phyloP scores from a whole-genome alignment of 2,888 invertebrate species.

The Phalera bucephala region DNA sequence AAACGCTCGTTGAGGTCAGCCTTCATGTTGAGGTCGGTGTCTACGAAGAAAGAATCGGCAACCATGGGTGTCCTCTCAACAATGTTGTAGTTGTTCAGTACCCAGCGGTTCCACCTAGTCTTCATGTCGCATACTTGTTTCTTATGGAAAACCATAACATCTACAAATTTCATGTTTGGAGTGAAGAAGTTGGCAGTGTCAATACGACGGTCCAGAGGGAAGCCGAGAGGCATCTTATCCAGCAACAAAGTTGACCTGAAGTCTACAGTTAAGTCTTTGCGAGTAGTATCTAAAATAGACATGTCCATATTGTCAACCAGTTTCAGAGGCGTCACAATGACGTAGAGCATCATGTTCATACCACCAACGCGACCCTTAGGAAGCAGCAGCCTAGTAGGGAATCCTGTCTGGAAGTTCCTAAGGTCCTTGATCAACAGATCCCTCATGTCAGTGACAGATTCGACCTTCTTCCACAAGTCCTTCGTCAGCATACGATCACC shows the following conservation, averaged over 20 bases:
- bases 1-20: conserved; percentile 21
- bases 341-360: conserved; percentile 85
- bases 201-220: conserved; percentile 88
- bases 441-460: conserved; percentile 72
- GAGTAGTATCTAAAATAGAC: conserved; percentile 63
- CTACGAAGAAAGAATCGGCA: conserved; percentile 48
- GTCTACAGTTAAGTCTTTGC: conserved; percentile 66
- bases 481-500: conserved; percentile 86
- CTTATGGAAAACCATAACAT: conserved; percentile 86
- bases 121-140: conserved; percentile 71
- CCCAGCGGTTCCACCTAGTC: conserved; percentile 64
- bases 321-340: conserved; percentile 83
- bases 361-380: conserved; percentile 88
- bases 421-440: conserved; percentile 59
- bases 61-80: conserved; percentile 48
- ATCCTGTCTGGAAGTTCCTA: conserved; percentile 83
- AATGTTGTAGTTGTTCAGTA: conserved; percentile 61
- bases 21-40: conserved; percentile 47
- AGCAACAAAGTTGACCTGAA: conserved; percentile 69
- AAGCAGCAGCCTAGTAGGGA: conserved; percentile 87
- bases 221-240: conserved; percentile 87
- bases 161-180: conserved; percentile 87
- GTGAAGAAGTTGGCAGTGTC: conserved; percentile 83
- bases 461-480: conserved; percentile 85
- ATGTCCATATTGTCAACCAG: conserved; percentile 64